Percentiles rank a stretch among this genome's conserved stretches.
These are phyloP conservation scores for Nipponacmea schrenckii DNA, from an alignment of 2,888 invertebrate species.

Conservation along the genomic window DNA sequence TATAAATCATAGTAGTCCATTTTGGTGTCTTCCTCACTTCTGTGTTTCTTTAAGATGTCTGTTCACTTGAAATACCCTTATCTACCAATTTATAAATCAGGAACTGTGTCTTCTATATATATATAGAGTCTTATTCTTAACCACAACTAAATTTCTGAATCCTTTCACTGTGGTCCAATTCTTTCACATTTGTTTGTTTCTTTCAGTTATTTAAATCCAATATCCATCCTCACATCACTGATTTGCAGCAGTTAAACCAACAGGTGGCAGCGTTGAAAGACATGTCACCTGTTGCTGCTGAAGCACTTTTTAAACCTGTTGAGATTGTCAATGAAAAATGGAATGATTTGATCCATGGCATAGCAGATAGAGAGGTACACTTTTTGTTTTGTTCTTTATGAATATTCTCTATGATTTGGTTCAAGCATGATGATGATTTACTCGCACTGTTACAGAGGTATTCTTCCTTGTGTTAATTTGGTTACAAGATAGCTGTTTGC, in stretches of 20 bases:
- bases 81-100: too few relatives aligned
- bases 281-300: slow-evolving; percentile 64
- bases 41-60: too few relatives aligned
- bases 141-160: too few relatives aligned
- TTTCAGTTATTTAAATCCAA: slow-evolving; percentile 61
- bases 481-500: too few relatives aligned
- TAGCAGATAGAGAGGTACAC: slow-evolving; percentile 63
- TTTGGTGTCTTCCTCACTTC: too few relatives aligned
- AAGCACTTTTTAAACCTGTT: slow-evolving; percentile 58
- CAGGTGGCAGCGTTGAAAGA: slow-evolving; percentile 62
- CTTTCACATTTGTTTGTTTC: too few relatives aligned
- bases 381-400: background rate
- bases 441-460: too few relatives aligned
- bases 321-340: slow-evolving; percentile 64
- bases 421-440: background rate
- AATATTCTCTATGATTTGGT: background rate
- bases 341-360: slow-evolving; percentile 60
- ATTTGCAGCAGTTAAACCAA: slow-evolving; percentile 65
- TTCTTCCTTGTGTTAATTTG: background rate
- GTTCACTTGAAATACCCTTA: too few relatives aligned
- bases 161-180: too few relatives aligned
- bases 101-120: too few relatives aligned
- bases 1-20: too few relatives aligned
- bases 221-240: slow-evolving; percentile 61
- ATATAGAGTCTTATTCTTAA: too few relatives aligned